Evolutionary conservation across 2,888 invertebrate species (phyloP).

Genomic region (Augochlorella aurata): DNA sequence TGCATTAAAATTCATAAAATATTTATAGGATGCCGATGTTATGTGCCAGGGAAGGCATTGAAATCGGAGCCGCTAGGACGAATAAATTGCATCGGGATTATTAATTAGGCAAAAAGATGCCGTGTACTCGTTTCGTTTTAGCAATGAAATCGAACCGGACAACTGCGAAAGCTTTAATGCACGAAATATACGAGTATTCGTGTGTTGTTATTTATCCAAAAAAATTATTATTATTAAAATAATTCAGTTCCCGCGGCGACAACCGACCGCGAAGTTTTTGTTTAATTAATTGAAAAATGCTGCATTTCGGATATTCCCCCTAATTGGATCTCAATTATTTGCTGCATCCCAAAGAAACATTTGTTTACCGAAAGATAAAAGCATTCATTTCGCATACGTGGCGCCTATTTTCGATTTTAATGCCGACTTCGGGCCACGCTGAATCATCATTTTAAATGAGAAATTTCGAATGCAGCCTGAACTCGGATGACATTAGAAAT

Average conservation of each 20-base stretch:
- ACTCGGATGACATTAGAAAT: background rate
- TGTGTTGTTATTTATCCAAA: background rate
- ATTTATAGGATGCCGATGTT: conserved; percentile 15
- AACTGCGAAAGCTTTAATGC: background rate
- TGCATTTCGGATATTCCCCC: background rate
- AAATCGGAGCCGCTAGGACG: conserved; percentile 54
- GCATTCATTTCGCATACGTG: background rate
- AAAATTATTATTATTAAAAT: background rate
- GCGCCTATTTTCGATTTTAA: background rate
- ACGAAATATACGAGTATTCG: background rate
- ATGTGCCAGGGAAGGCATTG: conserved; percentile 54
- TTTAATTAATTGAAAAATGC: background rate
- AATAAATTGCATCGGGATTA: conserved; percentile 54
- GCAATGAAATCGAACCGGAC: conserved; percentile 3
- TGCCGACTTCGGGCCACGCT: background rate
- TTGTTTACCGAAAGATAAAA: background rate
- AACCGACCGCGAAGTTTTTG: background rate
- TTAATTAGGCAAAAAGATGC: conserved; percentile 63
- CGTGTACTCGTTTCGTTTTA: conserved; percentile 29
- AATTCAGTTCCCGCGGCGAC: background rate
- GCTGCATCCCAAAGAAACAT: background rate
- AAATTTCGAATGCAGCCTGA: background rate
- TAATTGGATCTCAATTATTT: background rate
- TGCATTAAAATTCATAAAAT: conserved; percentile 42
- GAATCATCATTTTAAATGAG: conserved; percentile 1